Percentiles rank a stretch among this genome's conserved stretches.
Evolutionary conservation across 2,113 vertebrate species (phyloP).

Genomic region (Anguilla japonica): DNA sequence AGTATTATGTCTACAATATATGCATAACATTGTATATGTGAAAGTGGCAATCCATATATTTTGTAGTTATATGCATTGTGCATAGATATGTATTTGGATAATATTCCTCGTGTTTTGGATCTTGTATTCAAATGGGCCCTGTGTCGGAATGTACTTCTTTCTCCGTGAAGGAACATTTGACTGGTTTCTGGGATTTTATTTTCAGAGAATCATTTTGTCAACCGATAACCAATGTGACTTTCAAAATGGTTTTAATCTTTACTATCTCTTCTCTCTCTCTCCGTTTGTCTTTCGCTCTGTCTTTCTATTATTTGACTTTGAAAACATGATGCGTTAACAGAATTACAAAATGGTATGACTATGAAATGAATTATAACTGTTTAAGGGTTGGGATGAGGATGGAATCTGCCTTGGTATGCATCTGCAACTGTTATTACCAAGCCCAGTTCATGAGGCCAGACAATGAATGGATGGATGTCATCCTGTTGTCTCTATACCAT

Average conservation of each 20-base stretch:
- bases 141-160: neutral
- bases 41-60: slow-evolving; percentile 1
- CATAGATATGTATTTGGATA: neutral
- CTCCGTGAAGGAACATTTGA: neutral
- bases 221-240: neutral
- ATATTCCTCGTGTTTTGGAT: neutral
- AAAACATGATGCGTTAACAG: neutral
- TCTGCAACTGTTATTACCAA: neutral
- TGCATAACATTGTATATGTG: neutral
- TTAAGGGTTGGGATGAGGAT: neutral
- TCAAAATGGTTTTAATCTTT: neutral
- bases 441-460: neutral
- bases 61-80: neutral
- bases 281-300: neutral
- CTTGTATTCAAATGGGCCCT: neutral
- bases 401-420: neutral
- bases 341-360: neutral
- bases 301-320: neutral
- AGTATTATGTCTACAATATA: neutral
- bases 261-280: neutral
- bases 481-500: neutral
- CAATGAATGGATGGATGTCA: neutral
- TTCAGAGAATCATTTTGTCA: neutral
- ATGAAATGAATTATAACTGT: neutral
- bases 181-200: neutral